Conservation (phyloP, 2,113 vertebrate genomes). For the Megaleporinus macrocephalus region DNA sequence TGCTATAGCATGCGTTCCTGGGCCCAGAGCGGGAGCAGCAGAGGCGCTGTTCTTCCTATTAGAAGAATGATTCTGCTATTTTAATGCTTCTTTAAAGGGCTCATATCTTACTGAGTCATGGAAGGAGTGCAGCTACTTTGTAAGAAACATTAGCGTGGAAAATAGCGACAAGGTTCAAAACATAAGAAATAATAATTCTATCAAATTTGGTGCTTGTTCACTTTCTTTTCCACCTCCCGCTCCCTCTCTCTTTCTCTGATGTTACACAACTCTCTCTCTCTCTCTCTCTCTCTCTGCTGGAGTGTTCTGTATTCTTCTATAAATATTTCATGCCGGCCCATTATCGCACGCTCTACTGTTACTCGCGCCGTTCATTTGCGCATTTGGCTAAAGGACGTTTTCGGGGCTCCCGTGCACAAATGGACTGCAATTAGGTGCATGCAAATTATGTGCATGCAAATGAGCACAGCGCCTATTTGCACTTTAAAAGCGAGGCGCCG, state of each 20-base stretch:
- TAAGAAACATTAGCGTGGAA: neutral
- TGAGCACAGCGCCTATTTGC: constrained; percentile 41
- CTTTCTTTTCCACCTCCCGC: neutral
- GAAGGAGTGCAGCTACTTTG: neutral
- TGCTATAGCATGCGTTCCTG: too few relatives aligned
- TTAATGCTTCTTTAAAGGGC: too few relatives aligned
- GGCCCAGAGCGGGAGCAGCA: too few relatives aligned
- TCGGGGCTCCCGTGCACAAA: constrained; percentile 34
- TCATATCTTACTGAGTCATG: too few relatives aligned
- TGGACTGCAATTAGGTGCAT: constrained; percentile 49
- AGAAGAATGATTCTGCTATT: too few relatives aligned
- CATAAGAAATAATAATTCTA: too few relatives aligned
- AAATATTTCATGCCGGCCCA: constrained; percentile 44
- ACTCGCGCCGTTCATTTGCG: constrained; percentile 25
- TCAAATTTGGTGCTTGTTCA: too few relatives aligned
- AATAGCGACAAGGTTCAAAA: neutral
- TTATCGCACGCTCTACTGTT: constrained; percentile 24
- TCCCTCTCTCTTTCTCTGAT: neutral
- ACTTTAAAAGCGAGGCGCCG: constrained; percentile 45
- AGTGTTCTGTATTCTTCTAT: constrained; percentile 39
- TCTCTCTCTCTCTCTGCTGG: constrained; percentile 31
- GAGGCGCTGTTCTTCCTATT: too few relatives aligned
- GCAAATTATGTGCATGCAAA: constrained; percentile 52
- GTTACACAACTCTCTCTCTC: neutral
- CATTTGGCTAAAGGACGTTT: constrained; percentile 25